A percentile compares a stretch with the other conserved stretches of the same genome.
These are phyloP conservation scores for Leptinotarsa peninsularis DNA, from an alignment of 2,888 invertebrate genomes.

Conservation along the genomic window DNA sequence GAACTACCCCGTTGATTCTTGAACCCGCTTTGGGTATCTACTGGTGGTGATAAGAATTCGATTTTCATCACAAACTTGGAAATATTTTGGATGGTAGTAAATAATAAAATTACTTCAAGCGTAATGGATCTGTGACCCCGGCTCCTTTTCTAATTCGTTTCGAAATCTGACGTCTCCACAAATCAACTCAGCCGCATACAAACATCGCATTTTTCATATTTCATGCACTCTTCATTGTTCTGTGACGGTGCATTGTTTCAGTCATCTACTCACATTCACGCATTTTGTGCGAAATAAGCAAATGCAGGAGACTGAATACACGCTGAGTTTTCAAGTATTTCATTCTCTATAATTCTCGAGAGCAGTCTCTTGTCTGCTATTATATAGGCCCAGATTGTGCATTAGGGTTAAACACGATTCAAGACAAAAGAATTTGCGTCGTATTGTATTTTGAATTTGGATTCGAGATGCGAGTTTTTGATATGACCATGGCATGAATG, in stretches of 20 bases:
- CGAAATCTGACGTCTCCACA: not conserved
- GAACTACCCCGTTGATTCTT: too few relatives aligned
- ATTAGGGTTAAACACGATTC: constrained; percentile 59
- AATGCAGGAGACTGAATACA: constrained; percentile 41
- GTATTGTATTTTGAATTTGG: constrained; percentile 54
- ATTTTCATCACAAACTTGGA: too few relatives aligned
- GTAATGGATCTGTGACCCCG: too few relatives aligned
- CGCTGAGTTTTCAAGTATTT: constrained; percentile 44
- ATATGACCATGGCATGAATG: constrained; percentile 31
- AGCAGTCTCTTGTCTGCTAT: constrained; percentile 39
- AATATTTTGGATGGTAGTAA: too few relatives aligned
- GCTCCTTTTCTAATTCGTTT: too few relatives aligned
- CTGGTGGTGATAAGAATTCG: too few relatives aligned
- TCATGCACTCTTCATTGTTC: constrained; percentile 57
- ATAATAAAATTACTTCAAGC: too few relatives aligned
- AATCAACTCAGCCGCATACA: constrained; percentile 12
- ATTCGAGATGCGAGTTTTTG: constrained; percentile 36
- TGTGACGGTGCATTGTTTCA: constrained; percentile 52
- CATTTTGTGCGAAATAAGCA: constrained; percentile 59
- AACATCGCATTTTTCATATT: constrained; percentile 16
- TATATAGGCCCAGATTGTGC: constrained; percentile 52
- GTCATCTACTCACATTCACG: constrained; percentile 53
- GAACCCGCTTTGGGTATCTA: too few relatives aligned
- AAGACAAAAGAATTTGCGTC: constrained; percentile 56
- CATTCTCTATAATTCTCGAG: constrained; percentile 43